These are phyloP conservation scores for Heterotis niloticus DNA, from an alignment of 2,113 vertebrate genomes.

Conservation along the genomic window DNA sequence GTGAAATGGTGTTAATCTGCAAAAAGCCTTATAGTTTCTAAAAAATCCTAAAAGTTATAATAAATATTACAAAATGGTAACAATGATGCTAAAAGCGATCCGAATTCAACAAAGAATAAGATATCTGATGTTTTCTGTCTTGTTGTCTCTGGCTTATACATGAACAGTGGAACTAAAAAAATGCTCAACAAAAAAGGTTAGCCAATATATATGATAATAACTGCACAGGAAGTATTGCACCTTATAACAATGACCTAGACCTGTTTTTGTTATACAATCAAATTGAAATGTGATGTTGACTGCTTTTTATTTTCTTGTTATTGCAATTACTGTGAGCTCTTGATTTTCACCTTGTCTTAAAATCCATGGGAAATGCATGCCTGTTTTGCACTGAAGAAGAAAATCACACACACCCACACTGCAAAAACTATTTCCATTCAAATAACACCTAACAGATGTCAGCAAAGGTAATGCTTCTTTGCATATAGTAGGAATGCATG, in stretches of 20 bases:
- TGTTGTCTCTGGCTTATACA: neutral
- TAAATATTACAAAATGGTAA: neutral
- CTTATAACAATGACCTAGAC: neutral
- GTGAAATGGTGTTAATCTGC: neutral
- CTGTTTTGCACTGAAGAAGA: neutral
- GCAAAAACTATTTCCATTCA: neutral
- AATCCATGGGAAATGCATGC: neutral
- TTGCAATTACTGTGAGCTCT: neutral
- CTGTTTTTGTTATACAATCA: neutral
- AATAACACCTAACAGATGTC: slow-evolving; percentile 8
- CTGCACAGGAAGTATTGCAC: neutral
- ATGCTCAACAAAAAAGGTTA: neutral
- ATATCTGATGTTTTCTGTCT: neutral
- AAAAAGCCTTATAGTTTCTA: neutral
- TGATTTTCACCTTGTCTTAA: neutral
- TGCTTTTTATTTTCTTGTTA: neutral
- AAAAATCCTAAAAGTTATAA: neutral
- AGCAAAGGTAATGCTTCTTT: neutral
- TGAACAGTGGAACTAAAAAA: neutral
- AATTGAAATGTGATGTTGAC: neutral
- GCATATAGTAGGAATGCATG: neutral
- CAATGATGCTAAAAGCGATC: neutral
- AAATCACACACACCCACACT: slow-evolving; percentile 7
- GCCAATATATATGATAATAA: neutral
- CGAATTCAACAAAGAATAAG: neutral